Evolutionary conservation across 2,113 vertebrate species (phyloP).

Genomic region (Romanogobio albipinnatus): DNA sequence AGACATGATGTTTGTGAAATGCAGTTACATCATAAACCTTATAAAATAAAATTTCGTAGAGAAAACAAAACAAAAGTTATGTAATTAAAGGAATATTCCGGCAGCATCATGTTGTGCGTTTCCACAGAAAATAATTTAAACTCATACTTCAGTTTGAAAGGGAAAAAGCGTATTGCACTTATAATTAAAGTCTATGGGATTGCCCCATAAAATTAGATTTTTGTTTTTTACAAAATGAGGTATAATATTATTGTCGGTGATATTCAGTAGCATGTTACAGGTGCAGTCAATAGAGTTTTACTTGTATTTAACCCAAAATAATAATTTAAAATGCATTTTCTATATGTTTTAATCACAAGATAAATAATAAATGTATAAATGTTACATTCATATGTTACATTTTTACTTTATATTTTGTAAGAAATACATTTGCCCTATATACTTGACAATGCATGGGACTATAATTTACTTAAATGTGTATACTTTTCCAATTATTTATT

Average conservation of each 20-base stretch:
- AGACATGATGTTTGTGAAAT: not conserved
- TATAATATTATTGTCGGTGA: not conserved
- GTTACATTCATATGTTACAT: not conserved
- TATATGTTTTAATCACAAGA: not conserved
- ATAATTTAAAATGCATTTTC: too few species aligned
- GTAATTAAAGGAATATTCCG: not conserved
- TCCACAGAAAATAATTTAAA: not conserved
- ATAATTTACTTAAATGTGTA: not conserved
- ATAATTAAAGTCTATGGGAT: not conserved
- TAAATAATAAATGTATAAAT: not conserved
- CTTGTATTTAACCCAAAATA: too few species aligned
- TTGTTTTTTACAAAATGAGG: not conserved
- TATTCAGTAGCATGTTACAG: too few species aligned
- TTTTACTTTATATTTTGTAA: not conserved
- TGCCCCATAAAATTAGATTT: not conserved
- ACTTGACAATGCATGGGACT: not conserved
- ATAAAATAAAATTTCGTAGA: not conserved
- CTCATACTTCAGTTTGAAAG: too few species aligned
- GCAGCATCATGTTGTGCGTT: not conserved
- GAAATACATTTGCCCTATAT: not conserved
- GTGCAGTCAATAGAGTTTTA: too few species aligned
- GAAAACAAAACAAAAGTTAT: not conserved
- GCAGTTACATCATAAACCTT: not conserved
- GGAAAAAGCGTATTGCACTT: not conserved
- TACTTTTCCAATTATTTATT: slow-evolving; percentile 36